Conservation (phyloP, 2,888 invertebrate species). For the Operophtera brumata region DNA sequence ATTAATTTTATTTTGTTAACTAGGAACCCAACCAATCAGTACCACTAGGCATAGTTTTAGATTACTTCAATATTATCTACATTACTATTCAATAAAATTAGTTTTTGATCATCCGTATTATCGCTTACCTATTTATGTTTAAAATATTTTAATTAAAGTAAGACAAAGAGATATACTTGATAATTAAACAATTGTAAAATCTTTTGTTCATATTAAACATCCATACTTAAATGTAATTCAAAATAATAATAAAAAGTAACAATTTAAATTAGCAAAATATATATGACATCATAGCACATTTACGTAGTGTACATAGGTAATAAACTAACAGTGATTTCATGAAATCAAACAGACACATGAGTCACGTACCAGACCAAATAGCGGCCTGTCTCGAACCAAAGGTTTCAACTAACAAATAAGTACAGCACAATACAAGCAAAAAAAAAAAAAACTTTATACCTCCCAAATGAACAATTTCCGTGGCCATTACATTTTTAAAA, state of each 20-base stretch:
- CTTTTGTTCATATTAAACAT: no score
- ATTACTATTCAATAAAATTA: no score
- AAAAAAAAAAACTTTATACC: slow-evolving; percentile 71
- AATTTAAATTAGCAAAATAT: background rate
- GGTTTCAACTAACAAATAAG: slow-evolving; percentile 64
- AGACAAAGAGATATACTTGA: no score
- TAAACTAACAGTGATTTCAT: slow-evolving; percentile 49
- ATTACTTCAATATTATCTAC: no score
- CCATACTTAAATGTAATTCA: no score
- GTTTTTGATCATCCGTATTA: no score
- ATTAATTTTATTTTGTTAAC: no score
- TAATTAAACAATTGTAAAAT: no score
- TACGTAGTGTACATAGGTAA: background rate
- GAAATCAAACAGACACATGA: slow-evolving; percentile 55
- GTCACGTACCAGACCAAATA: slow-evolving; percentile 39
- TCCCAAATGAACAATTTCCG: slow-evolving; percentile 66
- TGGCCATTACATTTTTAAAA: slow-evolving; percentile 77
- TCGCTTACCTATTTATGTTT: background rate
- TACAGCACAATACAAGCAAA: slow-evolving; percentile 66
- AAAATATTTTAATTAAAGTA: background rate
- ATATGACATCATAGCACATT: slow-evolving; percentile 35
- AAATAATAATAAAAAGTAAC: background rate
- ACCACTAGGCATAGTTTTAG: no score
- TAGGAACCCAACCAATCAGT: no score
- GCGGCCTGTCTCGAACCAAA: slow-evolving; percentile 36